Evolutionary conservation across 2,797 vertebrate genomes (phyloP), one percentile per base, ranked within the genome.

Genomic region (Melanotaenia maccullochi): DNA sequence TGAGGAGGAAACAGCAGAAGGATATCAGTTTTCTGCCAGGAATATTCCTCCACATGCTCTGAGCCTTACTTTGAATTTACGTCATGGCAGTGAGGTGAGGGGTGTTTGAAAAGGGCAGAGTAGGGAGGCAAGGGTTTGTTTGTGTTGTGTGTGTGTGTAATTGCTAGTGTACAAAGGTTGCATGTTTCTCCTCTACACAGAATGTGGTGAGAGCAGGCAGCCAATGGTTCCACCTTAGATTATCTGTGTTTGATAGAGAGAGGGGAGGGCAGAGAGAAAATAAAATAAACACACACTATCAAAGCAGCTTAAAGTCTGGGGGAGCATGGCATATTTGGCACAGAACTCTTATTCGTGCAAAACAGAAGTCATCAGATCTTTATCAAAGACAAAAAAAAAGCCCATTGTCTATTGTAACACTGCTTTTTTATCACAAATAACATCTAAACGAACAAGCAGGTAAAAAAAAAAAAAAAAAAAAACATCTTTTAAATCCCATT

Each of bases 261-360:
- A 61, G 24, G 62, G 69, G 62, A 59, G 61, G 76, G 68, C 51
- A 71, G 65, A 51, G 59, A 67, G 57, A 67, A 71, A 78, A 80
- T 71, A 89, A 87, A 81, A 87, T 74, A 85, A 73, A 87, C 71
- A 87, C 59, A 78, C 60, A 52, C 47, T 72, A 79, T 71, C 64
- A 81, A 85, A 81, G 71, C 32, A 65, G 67, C 60, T 72, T 64
- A 49, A 76, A 83, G 59, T 78, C 54, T 7, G 28, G 47, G 71
- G 61, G 13, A 79, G 68, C 56, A 60, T 75, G 64, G 51, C 58
- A 79, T 64, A 70, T 78, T 85, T 90, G 84, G 85, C 76, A 85
- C 63, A 38, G 38, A 85, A 76, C 62, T 38, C 91, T 91, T 87
- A 92, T 91, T 89, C 74, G 82, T 75, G 85, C 86, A 80, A 79